phyloP scores from a whole-genome alignment of 2,888 invertebrate genomes.

The Petrophora chlorosata region DNA sequence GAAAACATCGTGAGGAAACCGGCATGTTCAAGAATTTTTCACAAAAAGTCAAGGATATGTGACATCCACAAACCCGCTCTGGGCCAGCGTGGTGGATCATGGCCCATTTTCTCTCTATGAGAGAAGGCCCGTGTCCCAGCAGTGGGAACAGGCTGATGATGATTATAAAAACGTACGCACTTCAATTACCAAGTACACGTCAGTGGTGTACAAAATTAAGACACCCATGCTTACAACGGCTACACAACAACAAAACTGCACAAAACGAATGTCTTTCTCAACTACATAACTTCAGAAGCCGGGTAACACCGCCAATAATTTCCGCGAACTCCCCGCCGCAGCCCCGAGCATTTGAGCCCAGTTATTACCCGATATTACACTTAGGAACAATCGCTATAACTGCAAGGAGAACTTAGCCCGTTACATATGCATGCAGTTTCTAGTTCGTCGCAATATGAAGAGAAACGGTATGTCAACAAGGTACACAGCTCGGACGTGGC shows the following conservation, averaged over 20 bases:
- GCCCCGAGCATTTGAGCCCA: constrained; percentile 31
- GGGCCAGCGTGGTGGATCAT: too few species aligned
- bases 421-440: constrained; percentile 73
- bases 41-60: too few species aligned
- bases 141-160: too few species aligned
- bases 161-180: too few species aligned
- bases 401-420: constrained; percentile 66
- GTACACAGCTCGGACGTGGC: too few species aligned
- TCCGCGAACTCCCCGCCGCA: constrained; percentile 19
- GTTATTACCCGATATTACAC: constrained; percentile 78
- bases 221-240: constrained; percentile 1
- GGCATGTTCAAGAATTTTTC: too few species aligned
- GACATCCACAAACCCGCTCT: too few species aligned
- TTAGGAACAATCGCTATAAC: constrained; percentile 76
- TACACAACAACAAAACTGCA: constrained; percentile 7
- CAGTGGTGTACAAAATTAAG: too few species aligned
- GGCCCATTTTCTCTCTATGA: too few species aligned
- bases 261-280: constrained; percentile 2
- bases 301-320: constrained; percentile 15
- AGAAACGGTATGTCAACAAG: constrained; percentile 5
- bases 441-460: constrained; percentile 37
- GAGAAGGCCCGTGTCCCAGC: too few species aligned
- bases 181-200: too few species aligned
- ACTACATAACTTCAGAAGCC: background rate
- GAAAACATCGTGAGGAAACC: too few species aligned